Evolutionary conservation across 2,113 vertebrate species (phyloP), one percentile per base, ranked within the genome.

Genomic region (Paratilapia polleni): DNA sequence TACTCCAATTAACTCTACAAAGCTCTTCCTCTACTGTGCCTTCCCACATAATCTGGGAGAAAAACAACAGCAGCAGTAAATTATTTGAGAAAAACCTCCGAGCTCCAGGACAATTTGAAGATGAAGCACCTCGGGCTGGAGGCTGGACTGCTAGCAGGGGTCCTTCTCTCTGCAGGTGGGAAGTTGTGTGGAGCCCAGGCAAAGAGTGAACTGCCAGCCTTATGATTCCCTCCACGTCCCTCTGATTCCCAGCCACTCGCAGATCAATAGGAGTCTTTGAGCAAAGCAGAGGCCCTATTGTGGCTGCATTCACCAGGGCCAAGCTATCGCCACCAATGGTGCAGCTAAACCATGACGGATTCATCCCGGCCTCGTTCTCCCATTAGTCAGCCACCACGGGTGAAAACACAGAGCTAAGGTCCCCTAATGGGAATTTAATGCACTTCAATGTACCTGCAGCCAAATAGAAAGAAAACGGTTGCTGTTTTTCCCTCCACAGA

Each of bases 191-290:
- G 47, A 56, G 61, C 26, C 7, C 1, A 82, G 59, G 70, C 80
- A 60, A 76, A 41, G 49, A 38, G 24, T 8, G 41, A 85, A 49
- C 57, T 5, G 3, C 34, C 74, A 47, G 63, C 52, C 58, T 94
- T 92, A 63, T 43, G 49, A 94, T 94, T 94, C 93, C 73, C 59
- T 57, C 79, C 93, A 93, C 94, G 92, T 94, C 49, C 78, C 12
- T 74, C 84, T 83, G 78, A 90, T 94, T 90, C 86, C 8, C 90
- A 84, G 78, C 90, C 81, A 82, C 82, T 88, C 31, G 63, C 87
- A 34, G 91, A 94, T 95, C 94, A 94, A 95, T 94, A 94, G 94
- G 61, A 4, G 60, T 80, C 88, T 94, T 93, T 92, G 92, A 94
- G 92, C 76, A 86, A 92, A 85, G 86, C 81, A 82, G 88, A 81